Base-by-base conservation (phyloP, 2,113 vertebrate genomes). In the Lathamus discolor region DNA sequence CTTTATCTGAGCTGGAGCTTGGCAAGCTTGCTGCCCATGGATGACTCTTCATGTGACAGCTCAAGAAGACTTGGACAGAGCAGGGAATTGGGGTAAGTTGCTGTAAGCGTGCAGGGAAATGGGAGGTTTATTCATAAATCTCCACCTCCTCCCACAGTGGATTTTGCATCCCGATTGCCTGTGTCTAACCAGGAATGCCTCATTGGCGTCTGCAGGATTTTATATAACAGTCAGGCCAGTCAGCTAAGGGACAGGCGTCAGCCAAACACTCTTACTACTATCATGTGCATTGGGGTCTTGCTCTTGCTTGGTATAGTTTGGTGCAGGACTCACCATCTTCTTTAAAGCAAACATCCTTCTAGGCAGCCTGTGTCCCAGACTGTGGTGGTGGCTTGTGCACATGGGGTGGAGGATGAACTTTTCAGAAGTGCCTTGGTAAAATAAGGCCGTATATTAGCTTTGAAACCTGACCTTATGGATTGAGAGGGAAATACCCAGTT, bases 171-270 rank as follows among this genome's bases (percentile, higher is more conserved):
- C 87, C 55, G 67, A 10, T 41, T 2, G 2, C 16, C 54, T 57
- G 75, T 87, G 76, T 92, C 83, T 94, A 77, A 67, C 70, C 0
- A 0, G 73, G 78, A 96, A 92, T 66, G 88, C 41, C 75, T 88
- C 78, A 55, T 94, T 33, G 17, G 63, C 3, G 2, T 29, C 84
- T 83, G 78, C 95, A 91, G 94, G 96, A 96, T 95, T 97, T 97
- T 93, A 92, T 83, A 82, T 90, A 93, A 92, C 0, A 1, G 37
- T 73, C 49, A 88, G 92, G 55, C 63, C 7, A 11, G 93, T 96
- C 96, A 97, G 95, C 96, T 96, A 96, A 96, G 91, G 52, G 49
- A 12, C 1, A 12, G 86, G 43, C 3, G 6, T 74, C 91, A 93
- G 96, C 89, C 96, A 96, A 95, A 43, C 13, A 17, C 49, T 69